Evolutionary conservation across 2,888 invertebrate species (phyloP).

Genomic region (Lordiphosa fenestrarum): DNA sequence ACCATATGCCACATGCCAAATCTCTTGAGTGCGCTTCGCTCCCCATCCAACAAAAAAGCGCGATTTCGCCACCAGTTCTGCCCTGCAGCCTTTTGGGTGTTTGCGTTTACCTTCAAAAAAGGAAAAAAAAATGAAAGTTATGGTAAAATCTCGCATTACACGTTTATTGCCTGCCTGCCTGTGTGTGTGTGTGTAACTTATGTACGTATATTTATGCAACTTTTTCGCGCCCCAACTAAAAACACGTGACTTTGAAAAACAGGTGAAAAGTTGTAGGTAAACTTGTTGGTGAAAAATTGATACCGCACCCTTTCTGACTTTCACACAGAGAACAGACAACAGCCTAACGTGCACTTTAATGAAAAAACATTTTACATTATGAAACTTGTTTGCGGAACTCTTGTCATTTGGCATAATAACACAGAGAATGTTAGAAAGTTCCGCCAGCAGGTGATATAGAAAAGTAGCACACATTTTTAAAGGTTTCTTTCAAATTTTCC

Average conservation of each 20-base stretch:
- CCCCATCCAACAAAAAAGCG: slow-evolving; percentile 33
- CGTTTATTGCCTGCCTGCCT: slow-evolving; percentile 8
- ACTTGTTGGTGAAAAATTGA: slow-evolving; percentile 26
- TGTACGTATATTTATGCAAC: slow-evolving; percentile 37
- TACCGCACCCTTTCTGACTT: background rate
- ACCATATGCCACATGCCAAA: slow-evolving; percentile 43
- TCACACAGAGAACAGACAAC: too few relatives aligned
- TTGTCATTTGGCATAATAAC: too few relatives aligned
- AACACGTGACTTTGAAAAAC: slow-evolving; percentile 27
- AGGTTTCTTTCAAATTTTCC: too few relatives aligned
- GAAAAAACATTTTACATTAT: background rate
- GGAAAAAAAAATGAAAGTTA: slow-evolving; percentile 34
- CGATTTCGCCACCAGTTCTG: slow-evolving; percentile 20
- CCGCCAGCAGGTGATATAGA: too few relatives aligned
- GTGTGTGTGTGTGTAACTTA: slow-evolving; percentile 3
- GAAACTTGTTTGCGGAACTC: background rate
- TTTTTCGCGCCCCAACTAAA: slow-evolving; percentile 33
- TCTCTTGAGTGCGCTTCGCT: slow-evolving; percentile 37
- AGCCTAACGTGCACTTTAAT: too few relatives aligned
- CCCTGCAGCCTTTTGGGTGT: slow-evolving; percentile 31
- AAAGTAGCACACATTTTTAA: too few relatives aligned
- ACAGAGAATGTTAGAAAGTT: too few relatives aligned
- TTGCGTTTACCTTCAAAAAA: slow-evolving; percentile 10
- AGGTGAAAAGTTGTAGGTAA: slow-evolving; percentile 18
- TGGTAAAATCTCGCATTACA: slow-evolving; percentile 33